Conservation (phyloP, 2,888 invertebrate species). For the Lasioglossum calceatum region DNA sequence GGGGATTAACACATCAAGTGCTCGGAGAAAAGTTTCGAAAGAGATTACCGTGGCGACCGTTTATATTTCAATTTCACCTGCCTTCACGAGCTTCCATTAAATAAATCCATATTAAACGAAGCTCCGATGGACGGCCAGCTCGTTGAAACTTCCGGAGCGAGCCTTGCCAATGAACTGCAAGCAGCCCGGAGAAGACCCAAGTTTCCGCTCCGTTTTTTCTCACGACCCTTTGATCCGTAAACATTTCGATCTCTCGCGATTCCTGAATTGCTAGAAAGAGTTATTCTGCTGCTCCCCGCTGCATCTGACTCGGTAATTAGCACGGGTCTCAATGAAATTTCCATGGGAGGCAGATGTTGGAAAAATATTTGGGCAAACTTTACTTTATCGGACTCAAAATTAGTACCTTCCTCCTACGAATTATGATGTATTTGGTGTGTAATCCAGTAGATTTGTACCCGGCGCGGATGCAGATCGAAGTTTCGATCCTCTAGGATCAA, state of each 20-base stretch:
- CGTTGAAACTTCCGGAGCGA: conserved; percentile 6
- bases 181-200: background rate
- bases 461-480: no score
- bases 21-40: background rate
- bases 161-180: background rate
- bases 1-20: background rate
- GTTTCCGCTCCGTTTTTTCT: background rate
- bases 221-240: background rate
- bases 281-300: background rate
- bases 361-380: background rate
- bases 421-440: no score
- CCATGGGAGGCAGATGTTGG: background rate
- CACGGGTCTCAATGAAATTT: background rate
- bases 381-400: no score
- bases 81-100: background rate
- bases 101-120: conserved; percentile 13
- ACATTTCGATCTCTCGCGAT: background rate
- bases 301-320: background rate
- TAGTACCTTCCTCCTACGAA: no score
- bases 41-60: background rate
- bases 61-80: conserved; percentile 6
- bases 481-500: no score
- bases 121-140: background rate
- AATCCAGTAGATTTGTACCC: no score
- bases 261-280: background rate